Evolutionary conservation across 2,113 vertebrate species (phyloP).

Genomic region (Zosterops borbonicus): DNA sequence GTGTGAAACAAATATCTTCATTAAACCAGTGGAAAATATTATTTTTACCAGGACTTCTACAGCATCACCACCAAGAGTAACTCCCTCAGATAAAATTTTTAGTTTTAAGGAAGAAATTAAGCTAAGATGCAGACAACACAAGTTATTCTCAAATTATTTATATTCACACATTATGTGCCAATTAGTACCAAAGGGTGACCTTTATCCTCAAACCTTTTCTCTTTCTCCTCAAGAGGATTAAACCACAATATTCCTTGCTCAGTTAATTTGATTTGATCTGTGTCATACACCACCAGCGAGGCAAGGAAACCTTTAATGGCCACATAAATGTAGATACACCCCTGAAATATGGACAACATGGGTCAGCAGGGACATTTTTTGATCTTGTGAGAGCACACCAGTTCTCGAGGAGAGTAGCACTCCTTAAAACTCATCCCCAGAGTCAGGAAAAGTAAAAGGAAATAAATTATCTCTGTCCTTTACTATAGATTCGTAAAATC

Average conservation of each 20-base stretch:
- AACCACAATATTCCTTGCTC: neutral
- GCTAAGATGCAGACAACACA: neutral
- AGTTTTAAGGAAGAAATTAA: slow-evolving; percentile 15
- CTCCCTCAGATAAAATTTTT: neutral
- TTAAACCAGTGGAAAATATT: neutral
- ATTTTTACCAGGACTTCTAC: neutral
- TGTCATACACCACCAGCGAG: neutral
- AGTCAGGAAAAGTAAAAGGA: neutral
- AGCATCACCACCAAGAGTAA: neutral
- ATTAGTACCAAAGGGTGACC: neutral
- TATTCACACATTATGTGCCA: neutral
- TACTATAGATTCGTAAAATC: neutral
- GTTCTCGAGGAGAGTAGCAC: neutral
- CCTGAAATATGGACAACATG: neutral
- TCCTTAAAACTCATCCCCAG: neutral
- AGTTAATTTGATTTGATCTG: neutral
- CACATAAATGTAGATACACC: no score
- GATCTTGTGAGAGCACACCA: neutral
- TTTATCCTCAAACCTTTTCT: neutral
- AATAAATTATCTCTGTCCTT: neutral
- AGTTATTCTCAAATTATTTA: neutral
- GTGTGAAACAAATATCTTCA: neutral
- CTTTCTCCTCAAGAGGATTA: neutral
- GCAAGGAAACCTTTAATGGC: neutral
- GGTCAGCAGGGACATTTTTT: neutral